phyloP scores from a whole-genome alignment of 1,140 invertebrate genomes.

The Drosophila pseudoobscura region DNA sequence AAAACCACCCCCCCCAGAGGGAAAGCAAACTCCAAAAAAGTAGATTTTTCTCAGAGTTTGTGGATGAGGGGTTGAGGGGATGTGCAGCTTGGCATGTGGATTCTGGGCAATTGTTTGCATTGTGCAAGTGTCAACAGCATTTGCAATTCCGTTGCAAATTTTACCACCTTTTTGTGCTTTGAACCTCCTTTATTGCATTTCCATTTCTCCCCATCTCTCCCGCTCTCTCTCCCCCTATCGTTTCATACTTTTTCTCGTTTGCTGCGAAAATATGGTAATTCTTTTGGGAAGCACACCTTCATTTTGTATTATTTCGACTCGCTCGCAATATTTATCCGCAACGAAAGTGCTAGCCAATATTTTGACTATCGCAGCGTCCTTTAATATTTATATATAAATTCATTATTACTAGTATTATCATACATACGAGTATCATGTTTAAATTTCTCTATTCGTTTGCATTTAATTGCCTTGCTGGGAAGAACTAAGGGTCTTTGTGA shows the following conservation, averaged over 20 bases:
- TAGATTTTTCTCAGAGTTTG: no score
- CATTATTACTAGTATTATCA: no score
- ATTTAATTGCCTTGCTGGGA: slow-evolving; percentile 38
- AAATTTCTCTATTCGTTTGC: not conserved
- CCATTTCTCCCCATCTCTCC: not conserved
- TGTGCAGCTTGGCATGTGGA: slow-evolving; percentile 23
- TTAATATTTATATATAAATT: slow-evolving; percentile 10
- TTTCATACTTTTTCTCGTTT: slow-evolving; percentile 2
- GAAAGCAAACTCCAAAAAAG: slow-evolving; percentile 15
- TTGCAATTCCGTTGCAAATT: slow-evolving; percentile 79
- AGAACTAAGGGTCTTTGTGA: slow-evolving; percentile 12
- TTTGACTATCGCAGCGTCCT: slow-evolving; percentile 36
- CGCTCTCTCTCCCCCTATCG: not conserved
- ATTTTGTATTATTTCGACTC: slow-evolving; percentile 45
- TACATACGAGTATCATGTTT: slow-evolving; percentile 16
- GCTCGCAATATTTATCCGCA: slow-evolving; percentile 24
- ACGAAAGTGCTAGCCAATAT: slow-evolving; percentile 52
- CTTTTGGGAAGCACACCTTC: slow-evolving; percentile 7
- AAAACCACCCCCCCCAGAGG: slow-evolving; percentile 29
- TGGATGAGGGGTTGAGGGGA: not conserved
- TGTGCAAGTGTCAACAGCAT: slow-evolving; percentile 81
- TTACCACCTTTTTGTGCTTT: slow-evolving; percentile 65
- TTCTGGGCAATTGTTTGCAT: slow-evolving; percentile 74
- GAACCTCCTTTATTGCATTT: slow-evolving; percentile 29
- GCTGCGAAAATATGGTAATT: slow-evolving; percentile 65